phyloP scores from a whole-genome alignment of 1,140 invertebrate species.

The Apocrypta bakeri region DNA sequence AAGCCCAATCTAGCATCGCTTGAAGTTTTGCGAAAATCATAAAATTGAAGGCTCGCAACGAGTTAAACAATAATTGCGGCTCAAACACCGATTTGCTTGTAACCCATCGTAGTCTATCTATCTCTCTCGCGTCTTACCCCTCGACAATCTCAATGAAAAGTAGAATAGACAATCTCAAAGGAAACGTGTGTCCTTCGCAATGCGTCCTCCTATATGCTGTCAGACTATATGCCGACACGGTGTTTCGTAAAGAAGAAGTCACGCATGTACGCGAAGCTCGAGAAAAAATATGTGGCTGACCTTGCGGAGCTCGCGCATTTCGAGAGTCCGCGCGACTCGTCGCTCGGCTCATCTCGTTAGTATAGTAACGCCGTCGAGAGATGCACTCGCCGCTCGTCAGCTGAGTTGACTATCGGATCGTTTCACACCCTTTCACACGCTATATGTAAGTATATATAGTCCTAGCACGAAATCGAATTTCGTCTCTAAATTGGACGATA shows the following conservation, averaged over 20 bases:
- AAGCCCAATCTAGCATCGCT: too few relatives aligned
- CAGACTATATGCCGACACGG: too few relatives aligned
- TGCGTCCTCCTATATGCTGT: too few relatives aligned
- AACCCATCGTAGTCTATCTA: not conserved
- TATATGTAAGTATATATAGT: not conserved
- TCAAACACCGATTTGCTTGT: not conserved
- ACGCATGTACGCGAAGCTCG: not conserved
- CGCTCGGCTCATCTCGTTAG: constrained; percentile 65
- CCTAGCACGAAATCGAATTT: too few relatives aligned
- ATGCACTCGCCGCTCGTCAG: constrained; percentile 60
- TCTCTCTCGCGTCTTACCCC: not conserved
- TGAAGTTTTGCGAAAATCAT: too few relatives aligned
- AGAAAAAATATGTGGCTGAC: constrained; percentile 65
- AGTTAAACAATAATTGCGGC: not conserved
- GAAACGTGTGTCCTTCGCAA: not conserved
- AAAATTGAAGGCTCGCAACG: too few relatives aligned
- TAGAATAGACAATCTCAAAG: not conserved
- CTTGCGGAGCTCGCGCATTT: constrained; percentile 54
- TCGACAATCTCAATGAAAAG: not conserved
- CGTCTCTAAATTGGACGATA: too few relatives aligned
- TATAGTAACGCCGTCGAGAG: constrained; percentile 60
- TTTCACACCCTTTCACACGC: not conserved
- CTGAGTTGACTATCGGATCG: not conserved
- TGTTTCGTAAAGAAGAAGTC: constrained; percentile 17
- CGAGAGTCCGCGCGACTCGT: not conserved